phyloP scores from a whole-genome alignment of 2,888 invertebrate species.

The Caenorhabditis angaria region DNA sequence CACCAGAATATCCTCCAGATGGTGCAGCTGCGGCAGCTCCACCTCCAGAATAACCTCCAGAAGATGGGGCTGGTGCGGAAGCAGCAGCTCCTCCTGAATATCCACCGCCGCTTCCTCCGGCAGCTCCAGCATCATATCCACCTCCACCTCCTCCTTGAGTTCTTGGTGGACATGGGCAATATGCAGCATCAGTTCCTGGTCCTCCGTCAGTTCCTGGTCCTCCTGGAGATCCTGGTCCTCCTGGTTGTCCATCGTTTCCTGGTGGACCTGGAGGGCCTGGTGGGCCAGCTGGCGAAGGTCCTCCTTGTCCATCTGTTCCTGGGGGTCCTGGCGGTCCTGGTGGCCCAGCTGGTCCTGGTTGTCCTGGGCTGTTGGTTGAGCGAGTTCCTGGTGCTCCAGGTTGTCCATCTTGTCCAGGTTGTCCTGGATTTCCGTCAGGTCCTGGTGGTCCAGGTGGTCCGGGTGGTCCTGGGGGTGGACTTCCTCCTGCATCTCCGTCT shows the following conservation, averaged over 20 bases:
- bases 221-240: slow-evolving; percentile 31
- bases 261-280: slow-evolving; percentile 54
- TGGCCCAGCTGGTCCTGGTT: slow-evolving; percentile 40
- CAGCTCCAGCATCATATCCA: slow-evolving; percentile 13
- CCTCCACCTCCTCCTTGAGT: slow-evolving; percentile 42
- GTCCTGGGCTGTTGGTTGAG: slow-evolving; percentile 22
- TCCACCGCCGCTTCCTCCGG: slow-evolving; percentile 20
- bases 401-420: slow-evolving; percentile 35
- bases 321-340: slow-evolving; percentile 38
- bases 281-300: slow-evolving; percentile 51
- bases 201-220: slow-evolving; percentile 34
- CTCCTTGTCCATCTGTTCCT: slow-evolving; percentile 25
- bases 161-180: slow-evolving; percentile 48
- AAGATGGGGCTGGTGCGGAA: not conserved
- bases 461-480: slow-evolving; percentile 31
- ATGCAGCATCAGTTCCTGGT: slow-evolving; percentile 43
- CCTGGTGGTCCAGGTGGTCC: slow-evolving; percentile 43
- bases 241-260: slow-evolving; percentile 40
- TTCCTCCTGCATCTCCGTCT: slow-evolving; percentile 31
- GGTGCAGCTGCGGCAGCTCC: slow-evolving; percentile 15
- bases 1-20: slow-evolving; percentile 25
- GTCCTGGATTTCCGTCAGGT: slow-evolving; percentile 42
- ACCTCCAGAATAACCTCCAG: slow-evolving; percentile 3
- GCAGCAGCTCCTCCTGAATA: slow-evolving; percentile 16
- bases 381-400: slow-evolving; percentile 36